Percentiles rank a stretch among this genome's conserved stretches.
Conservation (phyloP, 2,888 invertebrate genomes). For the Tortricodes alternella region DNA sequence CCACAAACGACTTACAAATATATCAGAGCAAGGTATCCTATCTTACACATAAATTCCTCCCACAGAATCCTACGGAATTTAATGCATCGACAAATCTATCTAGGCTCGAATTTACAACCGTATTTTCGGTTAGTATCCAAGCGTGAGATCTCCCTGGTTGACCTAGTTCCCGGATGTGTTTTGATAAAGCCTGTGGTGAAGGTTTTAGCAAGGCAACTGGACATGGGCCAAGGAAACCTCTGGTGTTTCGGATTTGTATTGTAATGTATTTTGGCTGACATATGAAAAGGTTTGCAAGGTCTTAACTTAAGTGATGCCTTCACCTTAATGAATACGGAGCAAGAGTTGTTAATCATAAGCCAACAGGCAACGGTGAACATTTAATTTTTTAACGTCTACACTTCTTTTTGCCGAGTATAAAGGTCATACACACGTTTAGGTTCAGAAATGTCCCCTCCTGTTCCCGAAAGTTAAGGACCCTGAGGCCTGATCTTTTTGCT, state of each 20-base stretch:
- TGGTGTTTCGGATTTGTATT: slow-evolving; percentile 13
- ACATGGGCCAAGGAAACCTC: slow-evolving; percentile 25
- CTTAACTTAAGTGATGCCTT: not conserved
- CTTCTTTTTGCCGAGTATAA: not conserved
- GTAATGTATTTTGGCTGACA: slow-evolving; percentile 21
- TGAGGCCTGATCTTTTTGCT: too few relatives aligned
- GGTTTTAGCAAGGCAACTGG: slow-evolving; percentile 17
- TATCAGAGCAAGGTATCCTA: not conserved
- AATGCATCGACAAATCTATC: slow-evolving; percentile 13
- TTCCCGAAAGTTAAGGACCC: too few relatives aligned
- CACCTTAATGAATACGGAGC: too few relatives aligned
- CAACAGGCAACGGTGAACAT: too few relatives aligned
- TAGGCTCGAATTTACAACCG: slow-evolving; percentile 14
- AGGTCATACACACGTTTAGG: too few relatives aligned
- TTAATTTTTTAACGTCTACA: not conserved
- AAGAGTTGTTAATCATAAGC: too few relatives aligned
- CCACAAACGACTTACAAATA: not conserved
- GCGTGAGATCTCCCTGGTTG: slow-evolving; percentile 5
- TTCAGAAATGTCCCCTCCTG: too few relatives aligned
- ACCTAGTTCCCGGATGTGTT: slow-evolving; percentile 3
- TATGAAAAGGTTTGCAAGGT: slow-evolving; percentile 2
- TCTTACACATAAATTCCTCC: slow-evolving; percentile 8
- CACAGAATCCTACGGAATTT: slow-evolving; percentile 8
- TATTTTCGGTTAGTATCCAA: slow-evolving; percentile 6
- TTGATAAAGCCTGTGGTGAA: not conserved